A percentile compares a stretch with the other conserved stretches of the same genome.
Conservation (phyloP, 2,113 vertebrate species). For the Tachysurus fulvidraco region DNA sequence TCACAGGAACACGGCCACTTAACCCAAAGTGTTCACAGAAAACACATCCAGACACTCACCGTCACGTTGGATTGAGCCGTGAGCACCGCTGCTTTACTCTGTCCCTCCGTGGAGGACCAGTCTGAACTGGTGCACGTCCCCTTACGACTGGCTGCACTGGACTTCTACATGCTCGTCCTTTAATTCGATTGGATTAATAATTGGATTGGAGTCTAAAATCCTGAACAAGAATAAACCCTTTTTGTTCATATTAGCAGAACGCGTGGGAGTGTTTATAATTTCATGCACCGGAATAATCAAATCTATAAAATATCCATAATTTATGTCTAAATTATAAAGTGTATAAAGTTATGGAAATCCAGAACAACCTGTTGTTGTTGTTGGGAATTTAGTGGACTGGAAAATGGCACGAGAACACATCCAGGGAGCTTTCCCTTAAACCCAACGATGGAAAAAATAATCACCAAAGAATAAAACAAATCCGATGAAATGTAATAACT, state of each 20-base stretch:
- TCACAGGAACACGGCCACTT: constrained; percentile 29
- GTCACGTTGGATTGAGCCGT: background rate
- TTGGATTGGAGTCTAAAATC: too few species aligned
- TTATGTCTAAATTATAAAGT: background rate
- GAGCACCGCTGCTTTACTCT: background rate
- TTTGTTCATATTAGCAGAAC: background rate
- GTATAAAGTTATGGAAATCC: background rate
- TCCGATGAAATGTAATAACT: background rate
- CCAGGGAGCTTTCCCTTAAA: background rate
- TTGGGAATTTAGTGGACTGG: background rate
- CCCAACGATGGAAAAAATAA: background rate
- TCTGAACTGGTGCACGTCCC: background rate
- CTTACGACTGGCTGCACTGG: background rate
- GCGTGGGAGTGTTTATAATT: background rate
- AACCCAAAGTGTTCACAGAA: constrained; percentile 31
- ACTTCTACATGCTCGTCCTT: background rate
- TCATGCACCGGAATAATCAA: background rate
- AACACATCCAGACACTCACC: background rate
- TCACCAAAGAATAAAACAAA: background rate
- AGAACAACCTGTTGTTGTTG: background rate
- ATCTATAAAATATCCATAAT: background rate
- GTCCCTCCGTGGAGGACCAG: background rate
- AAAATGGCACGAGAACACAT: background rate
- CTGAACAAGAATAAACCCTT: background rate
- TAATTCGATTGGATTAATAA: background rate